phyloP scores from a whole-genome alignment of 2,888 invertebrate species.

The Drosophila leonis region DNA sequence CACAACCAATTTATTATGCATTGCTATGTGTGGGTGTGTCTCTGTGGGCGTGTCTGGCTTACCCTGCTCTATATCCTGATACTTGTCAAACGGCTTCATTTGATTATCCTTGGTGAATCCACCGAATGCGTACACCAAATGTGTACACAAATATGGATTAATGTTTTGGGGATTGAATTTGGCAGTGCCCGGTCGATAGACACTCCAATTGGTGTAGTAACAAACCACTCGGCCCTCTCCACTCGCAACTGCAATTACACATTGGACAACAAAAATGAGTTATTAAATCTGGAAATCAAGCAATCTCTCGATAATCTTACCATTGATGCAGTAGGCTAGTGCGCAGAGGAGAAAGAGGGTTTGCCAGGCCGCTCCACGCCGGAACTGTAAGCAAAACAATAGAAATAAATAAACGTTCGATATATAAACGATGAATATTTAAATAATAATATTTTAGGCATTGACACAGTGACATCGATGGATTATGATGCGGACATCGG shows the following conservation, averaged over 20 bases:
- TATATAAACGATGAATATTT: slow-evolving; percentile 5
- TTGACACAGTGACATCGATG: slow-evolving; percentile 74
- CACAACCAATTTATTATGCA: slow-evolving; percentile 8
- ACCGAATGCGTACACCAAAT: slow-evolving; percentile 96
- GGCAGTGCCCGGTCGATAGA: slow-evolving; percentile 95
- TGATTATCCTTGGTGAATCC: slow-evolving; percentile 96
- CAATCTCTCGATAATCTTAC: slow-evolving; percentile 60
- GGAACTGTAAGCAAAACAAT: slow-evolving; percentile 74
- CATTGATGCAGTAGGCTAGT: slow-evolving; percentile 78
- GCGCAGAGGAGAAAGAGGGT: slow-evolving; percentile 82
- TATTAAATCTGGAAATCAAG: neutral
- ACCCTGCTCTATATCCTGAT: slow-evolving; percentile 98
- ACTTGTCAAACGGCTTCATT: slow-evolving; percentile 96
- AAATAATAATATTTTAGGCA: slow-evolving; percentile 44
- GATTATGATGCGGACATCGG: slow-evolving; percentile 6
- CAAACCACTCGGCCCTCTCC: slow-evolving; percentile 92
- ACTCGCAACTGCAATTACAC: slow-evolving; percentile 74
- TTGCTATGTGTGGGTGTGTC: neutral
- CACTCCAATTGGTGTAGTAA: slow-evolving; percentile 97
- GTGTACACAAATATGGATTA: slow-evolving; percentile 97
- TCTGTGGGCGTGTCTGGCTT: slow-evolving; percentile 55
- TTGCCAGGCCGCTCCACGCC: slow-evolving; percentile 84
- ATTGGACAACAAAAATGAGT: neutral
- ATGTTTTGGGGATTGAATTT: slow-evolving; percentile 97
- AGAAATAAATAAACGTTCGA: slow-evolving; percentile 22